These are phyloP conservation scores for Tinea pellionella DNA, from an alignment of 2,888 invertebrate species.

Conservation along the genomic window DNA sequence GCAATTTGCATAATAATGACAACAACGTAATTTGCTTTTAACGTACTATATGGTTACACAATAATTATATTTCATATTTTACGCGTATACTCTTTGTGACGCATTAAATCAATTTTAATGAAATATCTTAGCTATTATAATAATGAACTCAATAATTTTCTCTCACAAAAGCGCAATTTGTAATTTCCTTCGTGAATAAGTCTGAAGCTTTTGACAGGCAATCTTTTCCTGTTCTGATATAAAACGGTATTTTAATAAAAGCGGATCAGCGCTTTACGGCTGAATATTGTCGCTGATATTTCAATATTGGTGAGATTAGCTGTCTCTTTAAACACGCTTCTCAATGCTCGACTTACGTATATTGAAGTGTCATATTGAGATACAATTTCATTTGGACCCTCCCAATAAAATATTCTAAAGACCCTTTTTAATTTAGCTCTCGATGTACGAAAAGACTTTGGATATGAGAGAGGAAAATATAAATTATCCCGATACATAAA, in stretches of 20 bases:
- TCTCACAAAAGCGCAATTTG: constrained; percentile 13
- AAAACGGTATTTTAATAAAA: constrained; percentile 64
- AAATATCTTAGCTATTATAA: constrained; percentile 11
- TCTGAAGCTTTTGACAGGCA: constrained; percentile 13
- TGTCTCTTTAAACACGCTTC: constrained; percentile 63
- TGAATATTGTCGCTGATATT: constrained; percentile 67
- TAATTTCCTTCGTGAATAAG: constrained; percentile 10
- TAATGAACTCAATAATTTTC: constrained; percentile 13
- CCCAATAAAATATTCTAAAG: not conserved
- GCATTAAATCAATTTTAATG: constrained; percentile 7
- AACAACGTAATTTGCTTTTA: no score
- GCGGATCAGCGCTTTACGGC: constrained; percentile 52
- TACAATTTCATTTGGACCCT: constrained; percentile 52
- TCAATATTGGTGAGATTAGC: constrained; percentile 68
- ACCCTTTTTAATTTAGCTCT: not conserved
- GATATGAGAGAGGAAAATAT: no score
- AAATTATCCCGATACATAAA: no score
- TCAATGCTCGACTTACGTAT: constrained; percentile 49
- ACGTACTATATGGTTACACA: no score
- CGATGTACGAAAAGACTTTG: no score
- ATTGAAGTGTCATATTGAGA: constrained; percentile 33
- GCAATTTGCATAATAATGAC: no score
- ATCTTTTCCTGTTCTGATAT: constrained; percentile 31
- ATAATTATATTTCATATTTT: no score
- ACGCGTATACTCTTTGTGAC: no score